Base-by-base conservation (phyloP, 2,888 invertebrate species). In the Yponomeuta sedellus region DNA sequence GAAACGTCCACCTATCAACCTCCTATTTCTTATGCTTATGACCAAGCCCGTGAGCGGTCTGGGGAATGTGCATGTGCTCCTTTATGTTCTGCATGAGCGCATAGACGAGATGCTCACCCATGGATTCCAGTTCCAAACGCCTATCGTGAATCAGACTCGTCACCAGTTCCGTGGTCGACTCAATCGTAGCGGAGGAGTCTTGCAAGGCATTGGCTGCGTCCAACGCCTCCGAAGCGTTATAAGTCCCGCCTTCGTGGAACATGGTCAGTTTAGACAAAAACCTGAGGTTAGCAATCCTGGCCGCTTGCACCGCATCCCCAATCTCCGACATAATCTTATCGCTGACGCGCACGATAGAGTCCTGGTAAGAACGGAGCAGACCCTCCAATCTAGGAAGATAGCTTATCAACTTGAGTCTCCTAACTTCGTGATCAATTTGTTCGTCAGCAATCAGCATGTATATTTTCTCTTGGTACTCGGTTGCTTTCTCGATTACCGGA, bases 201-300 rank as follows among this genome's bases (percentile, higher is more conserved):
- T 77, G 68, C 64, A 88, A 71, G 10, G 75, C 72, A 5, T 69
- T 65, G 64, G 76, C 75, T 0, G 81, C 71, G 69, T 73, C 82
- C 1, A 71, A 67, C 2, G 85, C 86, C 73, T 90, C 89, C 2
- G 70, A 66, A 2, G 80, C 73, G 3, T 85, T 75, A 69, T 82
- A 88, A 0, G 71, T 71, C 8, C 89, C 88, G 40, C 83, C 84
- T 74, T 88, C 85, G 67, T 69, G 71, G 19, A 83, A 82, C 68
- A 88, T 69, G 65, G 75, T 79, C 3, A 89, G 71, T 56, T 80
- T 73, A 8, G 80, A 74, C 68, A 86, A 71, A 65, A 83, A 85
- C 11, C 80, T 75, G n/a, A 85, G 74, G 69, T 86, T 88, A 0
- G 87, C 79, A 56, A 86, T 79, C n/a, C 87, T 78, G 11, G 77